phyloP scores from a whole-genome alignment of 2,113 vertebrate genomes.

The Irena cyanogastra region DNA sequence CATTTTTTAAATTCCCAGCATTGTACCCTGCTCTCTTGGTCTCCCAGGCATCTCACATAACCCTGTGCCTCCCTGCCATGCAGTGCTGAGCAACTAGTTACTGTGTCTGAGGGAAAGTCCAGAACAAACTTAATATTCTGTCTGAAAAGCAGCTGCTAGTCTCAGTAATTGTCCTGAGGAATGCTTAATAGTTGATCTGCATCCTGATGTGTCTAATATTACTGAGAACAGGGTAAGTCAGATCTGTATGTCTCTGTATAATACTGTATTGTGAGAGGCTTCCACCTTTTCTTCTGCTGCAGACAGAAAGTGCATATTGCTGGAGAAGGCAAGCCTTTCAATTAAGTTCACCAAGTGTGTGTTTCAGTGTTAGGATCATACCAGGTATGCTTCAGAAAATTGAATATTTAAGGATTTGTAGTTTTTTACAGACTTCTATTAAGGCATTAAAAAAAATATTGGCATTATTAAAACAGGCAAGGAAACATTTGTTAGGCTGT shows the following conservation, averaged over 20 bases:
- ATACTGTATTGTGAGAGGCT: background rate
- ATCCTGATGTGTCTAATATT: background rate
- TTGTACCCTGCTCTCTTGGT: background rate
- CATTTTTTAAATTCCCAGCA: conserved; percentile 25
- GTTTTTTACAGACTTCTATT: background rate
- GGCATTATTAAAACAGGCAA: background rate
- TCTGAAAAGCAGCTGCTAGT: conserved; percentile 29
- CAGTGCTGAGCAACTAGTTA: background rate
- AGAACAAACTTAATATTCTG: background rate
- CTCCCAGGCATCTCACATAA: conserved; percentile 47
- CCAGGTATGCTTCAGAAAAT: background rate
- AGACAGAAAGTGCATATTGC: background rate
- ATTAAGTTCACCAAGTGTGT: background rate
- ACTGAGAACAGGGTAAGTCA: background rate
- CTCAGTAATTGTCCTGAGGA: background rate
- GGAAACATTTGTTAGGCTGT: background rate
- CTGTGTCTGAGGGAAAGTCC: background rate
- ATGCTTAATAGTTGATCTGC: conserved; percentile 10
- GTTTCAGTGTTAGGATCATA: conserved; percentile 14
- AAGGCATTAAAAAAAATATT: background rate
- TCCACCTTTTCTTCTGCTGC: conserved; percentile 17
- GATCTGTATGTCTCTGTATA: background rate
- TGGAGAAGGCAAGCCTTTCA: background rate
- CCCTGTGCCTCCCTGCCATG: background rate
- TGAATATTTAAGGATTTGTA: rapidly evolving